Conservation (phyloP, 1,140 invertebrate genomes). For the Steinernema feltiae region DNA sequence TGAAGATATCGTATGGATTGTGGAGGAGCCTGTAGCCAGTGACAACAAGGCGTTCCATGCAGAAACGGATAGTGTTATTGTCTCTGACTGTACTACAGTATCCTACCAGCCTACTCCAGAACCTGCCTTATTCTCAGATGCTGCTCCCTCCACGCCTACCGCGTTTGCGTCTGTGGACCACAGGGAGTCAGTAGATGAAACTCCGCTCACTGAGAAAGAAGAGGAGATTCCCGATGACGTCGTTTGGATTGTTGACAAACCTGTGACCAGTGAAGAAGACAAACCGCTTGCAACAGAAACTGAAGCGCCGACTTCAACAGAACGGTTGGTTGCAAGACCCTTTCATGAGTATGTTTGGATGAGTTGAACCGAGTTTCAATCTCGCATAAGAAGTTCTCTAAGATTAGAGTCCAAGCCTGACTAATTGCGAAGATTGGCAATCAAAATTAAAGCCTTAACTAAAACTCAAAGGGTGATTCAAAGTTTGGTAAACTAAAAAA, state of each 20-base stretch:
- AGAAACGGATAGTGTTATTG: not conserved
- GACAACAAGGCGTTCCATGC: not conserved
- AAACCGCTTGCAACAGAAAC: not conserved
- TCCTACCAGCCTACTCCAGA: not conserved
- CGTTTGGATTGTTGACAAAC: not conserved
- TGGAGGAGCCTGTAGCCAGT: conserved; percentile 3
- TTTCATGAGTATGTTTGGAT: not conserved
- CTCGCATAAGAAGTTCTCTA: no score
- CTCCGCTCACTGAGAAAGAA: not conserved
- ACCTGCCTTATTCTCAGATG: no score
- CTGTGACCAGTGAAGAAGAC: not conserved
- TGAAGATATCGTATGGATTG: conserved; percentile 23
- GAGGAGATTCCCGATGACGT: not conserved
- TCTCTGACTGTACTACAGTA: not conserved
- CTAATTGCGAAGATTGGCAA: no score
- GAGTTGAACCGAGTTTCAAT: not conserved
- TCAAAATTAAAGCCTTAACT: no score
- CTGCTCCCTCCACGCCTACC: no score
- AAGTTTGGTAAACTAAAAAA: no score
- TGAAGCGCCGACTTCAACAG: not conserved
- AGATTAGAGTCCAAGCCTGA: no score
- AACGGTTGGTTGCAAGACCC: no score
- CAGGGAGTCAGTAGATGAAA: no score
- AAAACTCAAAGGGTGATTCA: no score
- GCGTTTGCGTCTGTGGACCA: no score